Conservation (phyloP, 1,140 invertebrate species). For the Cydia splendana region DNA sequence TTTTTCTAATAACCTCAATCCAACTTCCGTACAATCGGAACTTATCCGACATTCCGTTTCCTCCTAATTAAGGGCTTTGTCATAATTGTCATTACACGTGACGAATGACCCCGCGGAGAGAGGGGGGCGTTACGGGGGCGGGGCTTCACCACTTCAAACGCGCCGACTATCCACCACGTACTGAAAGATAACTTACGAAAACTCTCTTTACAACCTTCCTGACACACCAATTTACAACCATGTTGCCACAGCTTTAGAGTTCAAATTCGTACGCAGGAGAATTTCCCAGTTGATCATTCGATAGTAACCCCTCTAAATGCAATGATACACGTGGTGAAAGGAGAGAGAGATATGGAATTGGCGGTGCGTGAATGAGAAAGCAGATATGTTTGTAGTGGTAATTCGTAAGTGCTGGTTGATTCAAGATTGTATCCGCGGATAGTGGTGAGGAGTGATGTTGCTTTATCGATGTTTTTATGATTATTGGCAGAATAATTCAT, state of each 20-base stretch:
- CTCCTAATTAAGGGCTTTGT: slow-evolving; percentile 76
- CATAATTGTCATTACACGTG: slow-evolving; percentile 63
- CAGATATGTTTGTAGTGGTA: slow-evolving; percentile 62
- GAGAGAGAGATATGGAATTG: slow-evolving; percentile 37
- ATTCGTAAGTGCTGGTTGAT: slow-evolving; percentile 68
- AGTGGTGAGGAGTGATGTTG: slow-evolving; percentile 45
- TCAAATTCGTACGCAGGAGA: slow-evolving; percentile 9
- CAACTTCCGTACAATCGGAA: slow-evolving; percentile 37
- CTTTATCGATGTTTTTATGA: slow-evolving; percentile 32
- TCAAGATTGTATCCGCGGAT: slow-evolving; percentile 63
- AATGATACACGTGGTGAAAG: slow-evolving; percentile 51
- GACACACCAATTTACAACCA: neutral
- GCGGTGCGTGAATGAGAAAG: slow-evolving; percentile 46
- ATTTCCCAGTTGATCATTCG: neutral
- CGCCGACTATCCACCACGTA: slow-evolving; percentile 61
- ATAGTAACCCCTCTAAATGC: neutral
- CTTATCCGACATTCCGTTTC: slow-evolving; percentile 48
- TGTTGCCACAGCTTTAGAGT: neutral
- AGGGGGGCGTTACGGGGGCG: slow-evolving; percentile 57
- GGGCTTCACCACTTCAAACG: slow-evolving; percentile 66
- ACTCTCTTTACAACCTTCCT: neutral
- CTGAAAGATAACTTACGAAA: slow-evolving; percentile 36
- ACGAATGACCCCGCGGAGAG: slow-evolving; percentile 64
- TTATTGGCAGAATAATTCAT: neutral
- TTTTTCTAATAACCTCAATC: slow-evolving; percentile 34